Evolutionary conservation across 2,888 invertebrate genomes (phyloP).

Genomic region (Caenorhabditis doughertyi): DNA sequence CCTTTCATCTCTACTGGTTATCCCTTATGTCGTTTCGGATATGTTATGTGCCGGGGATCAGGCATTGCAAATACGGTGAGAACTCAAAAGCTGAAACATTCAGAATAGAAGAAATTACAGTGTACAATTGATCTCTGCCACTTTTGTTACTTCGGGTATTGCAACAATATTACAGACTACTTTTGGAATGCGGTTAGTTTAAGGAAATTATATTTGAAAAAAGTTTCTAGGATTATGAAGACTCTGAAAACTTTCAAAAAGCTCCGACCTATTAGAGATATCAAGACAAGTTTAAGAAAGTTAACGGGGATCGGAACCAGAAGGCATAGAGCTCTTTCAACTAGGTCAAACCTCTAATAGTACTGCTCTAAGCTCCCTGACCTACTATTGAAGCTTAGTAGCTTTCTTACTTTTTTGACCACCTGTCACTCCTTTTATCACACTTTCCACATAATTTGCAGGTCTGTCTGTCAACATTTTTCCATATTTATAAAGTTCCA

Average conservation of each 20-base stretch:
- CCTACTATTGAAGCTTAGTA: no score
- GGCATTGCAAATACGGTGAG: constrained; percentile 70
- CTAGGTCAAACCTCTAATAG: no score
- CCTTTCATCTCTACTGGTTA: constrained; percentile 77
- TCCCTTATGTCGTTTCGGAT: constrained; percentile 76
- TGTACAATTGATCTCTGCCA: constrained; percentile 78
- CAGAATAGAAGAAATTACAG: constrained; percentile 13
- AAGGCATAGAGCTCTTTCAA: no score
- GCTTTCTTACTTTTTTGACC: no score
- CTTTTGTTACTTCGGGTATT: constrained; percentile 78
- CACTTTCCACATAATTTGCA: not conserved
- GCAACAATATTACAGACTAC: constrained; percentile 79
- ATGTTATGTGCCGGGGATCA: constrained; percentile 76
- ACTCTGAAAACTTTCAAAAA: no score
- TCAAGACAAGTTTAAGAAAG: no score
- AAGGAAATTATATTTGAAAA: not conserved
- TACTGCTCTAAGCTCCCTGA: no score
- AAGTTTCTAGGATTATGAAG: no score
- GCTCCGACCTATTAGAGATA: no score
- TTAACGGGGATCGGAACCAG: no score
- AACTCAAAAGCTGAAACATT: not conserved
- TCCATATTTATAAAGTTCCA: constrained; percentile 19
- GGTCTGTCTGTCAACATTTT: not conserved
- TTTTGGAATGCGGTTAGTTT: constrained; percentile 73
- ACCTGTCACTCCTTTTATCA: not conserved